Evolutionary conservation across 1,140 invertebrate genomes (phyloP), one percentile per base, ranked within the genome.

Genomic region (Brachionus calyciflorus): DNA sequence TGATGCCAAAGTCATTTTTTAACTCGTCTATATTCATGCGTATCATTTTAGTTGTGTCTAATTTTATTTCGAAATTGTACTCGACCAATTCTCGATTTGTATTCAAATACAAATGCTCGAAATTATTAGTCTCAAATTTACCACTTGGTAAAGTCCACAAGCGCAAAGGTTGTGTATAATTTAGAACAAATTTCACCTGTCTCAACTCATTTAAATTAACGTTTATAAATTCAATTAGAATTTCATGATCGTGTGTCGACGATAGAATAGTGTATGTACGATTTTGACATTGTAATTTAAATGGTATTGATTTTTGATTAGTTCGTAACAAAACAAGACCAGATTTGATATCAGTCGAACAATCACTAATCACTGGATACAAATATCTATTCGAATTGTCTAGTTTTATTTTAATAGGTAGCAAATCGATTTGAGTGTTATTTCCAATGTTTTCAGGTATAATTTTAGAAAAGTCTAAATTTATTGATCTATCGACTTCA

Each of bases 331-430:
- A 28, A 7, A 41, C 28, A 17, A 37, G 7, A 1, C 69, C 69
- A 19, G 69, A 73, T 37, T 73, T 55, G n/a, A 73, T 33, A 51
- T 73, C 51, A 10, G 69, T 73, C 9, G 40, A 51, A 21, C 69
- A 73, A 6, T 73, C 28, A 10, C 69, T 73, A 2, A 73, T 73
- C 19, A 73, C 46, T 9, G 69, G 69, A 12, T 73, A 51, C 1
- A 73, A 51, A 28, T 51, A 73, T 14, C 51, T 28, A 21, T 37
- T 4, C 14, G 33, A 33, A 19, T 49, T 40, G 19, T 49, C 30
- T 10, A 73, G 21, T 33, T 41, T 33, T 14, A 73, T 73, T 19
- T 51, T 55, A 73, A 73, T 28, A 40, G 46, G 30, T 30, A 73
- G 28, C 12, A 40, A 12, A 19, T 55, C 51, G 24, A 73, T 51